Percentiles rank a stretch among this genome's conserved stretches.
Evolutionary conservation across 2,888 invertebrate genomes (phyloP).

Genomic region (Tinea semifulvella): DNA sequence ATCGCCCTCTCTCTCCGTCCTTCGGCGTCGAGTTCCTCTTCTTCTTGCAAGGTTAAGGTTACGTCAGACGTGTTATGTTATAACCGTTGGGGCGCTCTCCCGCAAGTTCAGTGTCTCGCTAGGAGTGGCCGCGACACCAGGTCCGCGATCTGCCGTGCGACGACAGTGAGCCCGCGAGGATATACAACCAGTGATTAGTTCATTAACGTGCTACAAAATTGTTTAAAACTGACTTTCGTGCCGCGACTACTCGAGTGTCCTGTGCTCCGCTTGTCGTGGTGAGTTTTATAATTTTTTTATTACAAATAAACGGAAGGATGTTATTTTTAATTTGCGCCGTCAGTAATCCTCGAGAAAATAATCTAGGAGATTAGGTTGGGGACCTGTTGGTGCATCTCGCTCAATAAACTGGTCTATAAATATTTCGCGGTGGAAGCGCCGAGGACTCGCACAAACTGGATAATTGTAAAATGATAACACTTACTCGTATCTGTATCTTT

Average conservation of each 20-base stretch:
- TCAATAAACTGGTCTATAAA: slow-evolving; percentile 53
- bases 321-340: slow-evolving; percentile 9
- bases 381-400: slow-evolving; percentile 37
- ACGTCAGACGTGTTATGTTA: slow-evolving; percentile 68
- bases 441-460: slow-evolving; percentile 6
- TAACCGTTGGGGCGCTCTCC: slow-evolving; percentile 65
- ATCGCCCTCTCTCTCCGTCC: slow-evolving; percentile 65
- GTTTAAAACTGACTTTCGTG: slow-evolving; percentile 56
- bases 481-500: slow-evolving; percentile 2
- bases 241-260: slow-evolving; percentile 25
- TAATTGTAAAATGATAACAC: slow-evolving; percentile 8
- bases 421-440: slow-evolving; percentile 34
- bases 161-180: slow-evolving; percentile 53
- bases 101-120: slow-evolving; percentile 66
- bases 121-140: slow-evolving; percentile 63
- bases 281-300: slow-evolving; percentile 4
- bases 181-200: slow-evolving; percentile 64
- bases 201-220: slow-evolving; percentile 59
- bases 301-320: background rate
- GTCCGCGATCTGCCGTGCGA: slow-evolving; percentile 44
- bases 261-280: slow-evolving; percentile 12
- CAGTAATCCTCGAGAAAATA: slow-evolving; percentile 5
- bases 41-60: slow-evolving; percentile 69
- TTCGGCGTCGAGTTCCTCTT: slow-evolving; percentile 63
- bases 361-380: slow-evolving; percentile 15